Evolutionary conservation across 2,888 invertebrate genomes (phyloP).

Genomic region (Rosalia funebris): DNA sequence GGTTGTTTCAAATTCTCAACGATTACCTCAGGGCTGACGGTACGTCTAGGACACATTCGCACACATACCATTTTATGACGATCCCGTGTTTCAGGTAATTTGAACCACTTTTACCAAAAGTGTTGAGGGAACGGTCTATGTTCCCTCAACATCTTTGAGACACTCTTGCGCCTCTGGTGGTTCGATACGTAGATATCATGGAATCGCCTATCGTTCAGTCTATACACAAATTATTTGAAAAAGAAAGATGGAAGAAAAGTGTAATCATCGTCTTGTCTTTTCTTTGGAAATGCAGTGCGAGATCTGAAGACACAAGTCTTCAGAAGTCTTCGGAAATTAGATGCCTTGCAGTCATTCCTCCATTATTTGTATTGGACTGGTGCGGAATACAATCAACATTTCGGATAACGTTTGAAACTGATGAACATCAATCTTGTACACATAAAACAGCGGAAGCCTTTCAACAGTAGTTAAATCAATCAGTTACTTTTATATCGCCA

Average conservation of each 20-base stretch:
- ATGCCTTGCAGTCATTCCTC: constrained; percentile 97
- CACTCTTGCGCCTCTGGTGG: constrained; percentile 97
- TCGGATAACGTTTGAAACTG: constrained; percentile 94
- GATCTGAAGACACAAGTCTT: constrained; percentile 97
- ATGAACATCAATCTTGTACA: constrained; percentile 97
- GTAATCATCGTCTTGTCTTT: constrained; percentile 59
- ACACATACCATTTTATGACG: neutral
- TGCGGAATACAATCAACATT: constrained; percentile 93
- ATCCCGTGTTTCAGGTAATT: constrained; percentile 75
- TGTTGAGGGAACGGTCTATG: constrained; percentile 88
- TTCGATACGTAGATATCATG: constrained; percentile 99
- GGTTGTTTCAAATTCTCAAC: constrained; percentile 98
- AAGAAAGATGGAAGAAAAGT: constrained; percentile 99
- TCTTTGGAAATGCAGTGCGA: constrained; percentile 91
- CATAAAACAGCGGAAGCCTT: constrained; percentile 90
- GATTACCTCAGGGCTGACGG: constrained; percentile 97
- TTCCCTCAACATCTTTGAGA: constrained; percentile 98
- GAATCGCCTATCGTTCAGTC: constrained; percentile 99
- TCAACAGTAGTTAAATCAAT: constrained; percentile 92
- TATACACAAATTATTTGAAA: constrained; percentile 97
- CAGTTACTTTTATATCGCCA: constrained; percentile 92
- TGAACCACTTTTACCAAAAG: too few relatives aligned
- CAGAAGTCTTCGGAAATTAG: constrained; percentile 99
- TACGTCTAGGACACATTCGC: too few relatives aligned
- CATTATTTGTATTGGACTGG: constrained; percentile 99